Conservation (phyloP, 2,888 invertebrate genomes). For the Acleris cristana region DNA sequence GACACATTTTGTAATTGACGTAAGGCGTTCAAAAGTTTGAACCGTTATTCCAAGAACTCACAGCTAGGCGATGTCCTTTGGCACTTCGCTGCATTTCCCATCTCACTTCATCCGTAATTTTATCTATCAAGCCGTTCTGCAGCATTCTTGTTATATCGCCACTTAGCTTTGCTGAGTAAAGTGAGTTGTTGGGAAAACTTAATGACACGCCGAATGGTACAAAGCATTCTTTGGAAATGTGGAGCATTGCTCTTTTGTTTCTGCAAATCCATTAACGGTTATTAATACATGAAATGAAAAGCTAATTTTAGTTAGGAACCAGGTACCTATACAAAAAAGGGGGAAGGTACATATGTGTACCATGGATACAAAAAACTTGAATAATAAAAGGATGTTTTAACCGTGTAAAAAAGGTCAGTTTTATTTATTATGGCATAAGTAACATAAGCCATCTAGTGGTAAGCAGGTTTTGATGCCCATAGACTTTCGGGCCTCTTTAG, state of each 20-base stretch:
- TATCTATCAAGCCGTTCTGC: constrained; percentile 87
- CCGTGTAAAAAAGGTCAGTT: too few species aligned
- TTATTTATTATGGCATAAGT: too few species aligned
- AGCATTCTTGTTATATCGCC: constrained; percentile 84
- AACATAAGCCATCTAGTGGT: too few species aligned
- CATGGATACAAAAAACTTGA: too few species aligned
- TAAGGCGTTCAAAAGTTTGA: too few species aligned
- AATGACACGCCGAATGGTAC: constrained; percentile 88
- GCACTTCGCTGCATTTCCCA: constrained; percentile 88
- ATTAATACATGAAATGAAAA: neutral
- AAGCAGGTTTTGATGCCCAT: too few species aligned
- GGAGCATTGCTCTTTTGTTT: constrained; percentile 86
- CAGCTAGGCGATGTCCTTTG: constrained; percentile 86
- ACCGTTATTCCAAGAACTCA: constrained; percentile 53
- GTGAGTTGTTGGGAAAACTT: constrained; percentile 85
- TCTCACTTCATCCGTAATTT: constrained; percentile 87
- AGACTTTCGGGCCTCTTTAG: too few species aligned
- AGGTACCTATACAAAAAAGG: too few species aligned
- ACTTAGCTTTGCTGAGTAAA: constrained; percentile 86
- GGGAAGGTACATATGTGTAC: too few species aligned
- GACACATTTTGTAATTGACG: too few species aligned
- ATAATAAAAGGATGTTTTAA: too few species aligned
- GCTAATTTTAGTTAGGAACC: too few species aligned
- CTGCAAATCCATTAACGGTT: constrained; percentile 51
- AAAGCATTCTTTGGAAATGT: constrained; percentile 90